Evolutionary conservation across 1,140 invertebrate species (phyloP).

Genomic region (Heliconius hewitsoni): DNA sequence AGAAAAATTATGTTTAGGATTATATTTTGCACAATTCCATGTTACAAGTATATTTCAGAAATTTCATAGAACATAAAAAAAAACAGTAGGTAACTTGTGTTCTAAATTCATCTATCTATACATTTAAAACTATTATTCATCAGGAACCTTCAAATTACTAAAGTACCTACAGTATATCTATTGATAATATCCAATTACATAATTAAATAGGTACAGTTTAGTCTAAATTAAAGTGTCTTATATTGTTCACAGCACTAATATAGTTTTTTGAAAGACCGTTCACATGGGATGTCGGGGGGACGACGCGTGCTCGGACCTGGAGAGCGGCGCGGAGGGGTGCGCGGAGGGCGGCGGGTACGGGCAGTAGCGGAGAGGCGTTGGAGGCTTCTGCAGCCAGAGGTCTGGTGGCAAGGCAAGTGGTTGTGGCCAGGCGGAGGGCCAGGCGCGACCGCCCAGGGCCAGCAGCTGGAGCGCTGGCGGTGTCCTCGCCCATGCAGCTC

Average conservation of each 20-base stretch:
- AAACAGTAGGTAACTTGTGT: constrained; percentile 61
- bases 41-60: background rate
- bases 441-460: constrained; percentile 69
- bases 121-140: constrained; percentile 64
- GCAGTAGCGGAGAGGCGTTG: constrained; percentile 69
- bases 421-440: constrained; percentile 69
- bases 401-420: constrained; percentile 68
- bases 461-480: constrained; percentile 71
- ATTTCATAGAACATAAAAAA: constrained; percentile 7
- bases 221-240: constrained; percentile 29
- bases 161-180: constrained; percentile 26
- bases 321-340: constrained; percentile 54
- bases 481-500: constrained; percentile 72
- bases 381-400: constrained; percentile 75
- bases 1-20: constrained; percentile 21
- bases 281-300: constrained; percentile 68
- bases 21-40: constrained; percentile 8
- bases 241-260: constrained; percentile 47
- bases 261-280: constrained; percentile 36
- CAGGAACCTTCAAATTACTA: constrained; percentile 73
- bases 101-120: constrained; percentile 61
- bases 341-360: constrained; percentile 72
- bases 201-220: constrained; percentile 54
- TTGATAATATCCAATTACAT: constrained; percentile 41
- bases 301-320: constrained; percentile 56